Evolutionary conservation across 2,888 invertebrate genomes (phyloP), one percentile per base, ranked within the genome.

Genomic region (Metalampra italica): DNA sequence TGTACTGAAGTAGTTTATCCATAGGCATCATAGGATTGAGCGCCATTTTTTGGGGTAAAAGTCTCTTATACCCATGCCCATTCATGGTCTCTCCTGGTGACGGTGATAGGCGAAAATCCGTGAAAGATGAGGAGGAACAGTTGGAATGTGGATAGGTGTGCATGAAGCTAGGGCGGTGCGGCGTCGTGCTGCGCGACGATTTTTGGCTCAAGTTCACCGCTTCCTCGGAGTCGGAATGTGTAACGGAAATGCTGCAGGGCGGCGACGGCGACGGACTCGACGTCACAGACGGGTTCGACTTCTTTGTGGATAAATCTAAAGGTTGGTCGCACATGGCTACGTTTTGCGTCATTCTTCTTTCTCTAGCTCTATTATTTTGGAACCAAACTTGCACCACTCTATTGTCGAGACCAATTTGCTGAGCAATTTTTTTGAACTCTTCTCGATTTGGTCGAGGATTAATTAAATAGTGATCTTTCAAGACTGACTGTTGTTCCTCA

Each of bases 391-490:
- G 94, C 3, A 96, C 95, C 1, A 96, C 96, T 50, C 96, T 90
- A 39, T 94, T 93, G 49, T 94, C 94, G 63, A 94, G 93, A 46
- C 94, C 93, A 39, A 94, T 90, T 52, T 91, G 91, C 14, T 95
- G 93, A 2, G 98, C 98, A 64, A 99, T 96, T 73, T 94, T 92
- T 46, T 95, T 94, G 63, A 99, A 93, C 73, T 98, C 98, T 62
- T 97, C 97, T 44, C 98, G 94, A 71, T 97, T 97, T 1, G 99
- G 99, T 53, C 98, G 92, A 8, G 98, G 95, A 83, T 99, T 98
- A 14, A 94, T 80, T 45, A 95, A 91, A 78, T 98, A 99, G 75
- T 97, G 96, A 54, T 95, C 94, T 73, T 97, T 97, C 46, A 99
- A 91, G 48, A 97, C 92, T 40, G 93, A 92, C 68, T 98, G 93